phyloP scores from a whole-genome alignment of 1,140 invertebrate genomes.

The Neotoxoptera formosana region DNA sequence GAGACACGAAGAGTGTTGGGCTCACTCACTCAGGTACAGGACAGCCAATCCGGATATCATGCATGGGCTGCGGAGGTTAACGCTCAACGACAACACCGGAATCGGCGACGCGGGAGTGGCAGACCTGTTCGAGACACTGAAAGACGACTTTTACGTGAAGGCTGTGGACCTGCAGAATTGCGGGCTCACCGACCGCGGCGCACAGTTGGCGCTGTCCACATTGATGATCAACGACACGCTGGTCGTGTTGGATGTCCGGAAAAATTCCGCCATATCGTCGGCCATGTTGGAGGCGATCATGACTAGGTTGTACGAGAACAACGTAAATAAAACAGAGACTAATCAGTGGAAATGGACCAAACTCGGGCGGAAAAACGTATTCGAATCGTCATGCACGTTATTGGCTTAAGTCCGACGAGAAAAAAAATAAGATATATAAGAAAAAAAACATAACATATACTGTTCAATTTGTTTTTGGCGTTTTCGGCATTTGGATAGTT shows the following conservation, averaged over 20 bases:
- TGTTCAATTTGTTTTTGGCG: not conserved
- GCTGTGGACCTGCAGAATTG: conserved; percentile 80
- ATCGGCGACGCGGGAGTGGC: conserved; percentile 72
- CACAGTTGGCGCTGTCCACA: conserved; percentile 69
- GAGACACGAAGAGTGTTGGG: conserved; percentile 80
- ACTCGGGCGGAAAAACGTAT: not conserved
- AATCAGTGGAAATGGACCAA: conserved; percentile 41
- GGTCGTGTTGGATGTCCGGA: conserved; percentile 71
- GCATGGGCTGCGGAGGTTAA: conserved; percentile 76
- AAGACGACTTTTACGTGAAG: conserved; percentile 71
- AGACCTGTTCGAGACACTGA: conserved; percentile 68
- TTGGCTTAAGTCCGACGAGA: not conserved
- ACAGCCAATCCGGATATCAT: conserved; percentile 76
- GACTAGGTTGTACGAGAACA: conserved; percentile 1
- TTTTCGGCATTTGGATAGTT: not conserved
- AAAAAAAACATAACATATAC: not conserved
- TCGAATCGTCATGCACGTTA: not conserved
- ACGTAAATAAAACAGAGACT: not conserved
- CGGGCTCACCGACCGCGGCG: conserved; percentile 71
- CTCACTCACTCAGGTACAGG: conserved; percentile 77
- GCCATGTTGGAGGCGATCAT: not conserved
- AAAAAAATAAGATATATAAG: not conserved
- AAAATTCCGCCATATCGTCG: conserved; percentile 65
- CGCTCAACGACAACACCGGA: conserved; percentile 74
- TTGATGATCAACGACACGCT: conserved; percentile 72